Evolutionary conservation across 2,888 invertebrate species (phyloP), one percentile per base, ranked within the genome.

Genomic region (Linnaemya tessellans): DNA sequence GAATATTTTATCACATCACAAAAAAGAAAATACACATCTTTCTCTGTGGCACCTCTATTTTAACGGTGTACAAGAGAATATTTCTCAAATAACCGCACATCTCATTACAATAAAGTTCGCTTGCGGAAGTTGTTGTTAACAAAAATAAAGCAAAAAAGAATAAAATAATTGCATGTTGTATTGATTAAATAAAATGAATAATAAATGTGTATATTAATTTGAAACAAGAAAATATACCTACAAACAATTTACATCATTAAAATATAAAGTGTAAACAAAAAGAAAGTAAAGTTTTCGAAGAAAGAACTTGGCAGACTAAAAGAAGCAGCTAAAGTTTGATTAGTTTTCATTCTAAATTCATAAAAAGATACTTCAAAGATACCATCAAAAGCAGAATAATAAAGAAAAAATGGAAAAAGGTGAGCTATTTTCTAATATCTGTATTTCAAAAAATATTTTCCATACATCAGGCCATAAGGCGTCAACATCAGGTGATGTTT

Each of bases 401-500:
- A 25, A 64, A 49, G 51, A 11, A 75, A n/a, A 78, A 64, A 85
- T 82, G 81, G 81, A 82, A 51, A 22, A 49, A 74, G 81, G 85
- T 81, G 79, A 84, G 1, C 20, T 38, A 41, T 46, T 18, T 54
- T 7, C 20, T 11, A 71, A 60, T 64, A 62, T 77, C 15, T 18
- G 3, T 4, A 9, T 38, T 38, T 13, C 35, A 20, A 18, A 67
- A 18, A 8, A 38, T 51, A 46, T 54, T 46, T 60, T 46, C 25
- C 54, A 67, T 75, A 73, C 67, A 81, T 85, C 82, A 85, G 79
- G 70, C 85, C 81, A 84, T 78, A 74, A 82, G 82, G 85, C 85
- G 82, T 85, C 65, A 82, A 85, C 85, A 85, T 85, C 85, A 85
- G 85, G 85, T 85, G 85, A 85, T 85, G 68, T 82, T 79, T 81